These are phyloP conservation scores for Spialia ferax DNA, from an alignment of 2,888 invertebrate species.

Conservation along the genomic window DNA sequence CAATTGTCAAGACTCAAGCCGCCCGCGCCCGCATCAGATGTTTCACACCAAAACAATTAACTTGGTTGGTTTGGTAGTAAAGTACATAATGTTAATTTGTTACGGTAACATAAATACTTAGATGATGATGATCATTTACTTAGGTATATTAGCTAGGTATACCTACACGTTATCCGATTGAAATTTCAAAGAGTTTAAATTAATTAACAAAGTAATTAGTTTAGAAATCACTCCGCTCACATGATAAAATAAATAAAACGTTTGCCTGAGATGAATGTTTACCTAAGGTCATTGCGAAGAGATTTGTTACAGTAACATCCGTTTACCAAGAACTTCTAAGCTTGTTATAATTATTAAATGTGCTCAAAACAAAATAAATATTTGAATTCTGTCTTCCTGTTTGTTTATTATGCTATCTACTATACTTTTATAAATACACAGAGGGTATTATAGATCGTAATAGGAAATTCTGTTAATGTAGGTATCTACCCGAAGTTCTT, in stretches of 20 bases:
- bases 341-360: not conserved
- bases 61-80: too few relatives aligned
- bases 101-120: too few relatives aligned
- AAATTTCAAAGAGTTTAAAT: not conserved
- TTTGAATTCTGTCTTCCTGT: not conserved
- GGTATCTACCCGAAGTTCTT: too few relatives aligned
- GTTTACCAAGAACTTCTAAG: not conserved
- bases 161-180: not conserved
- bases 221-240: not conserved
- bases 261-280: not conserved
- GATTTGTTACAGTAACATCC: conserved; percentile 4
- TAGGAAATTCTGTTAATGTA: not conserved
- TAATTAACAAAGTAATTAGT: not conserved
- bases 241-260: not conserved
- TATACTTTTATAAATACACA: not conserved
- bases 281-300: not conserved
- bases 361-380: not conserved
- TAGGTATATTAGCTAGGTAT: too few relatives aligned
- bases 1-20: too few relatives aligned
- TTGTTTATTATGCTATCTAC: not conserved
- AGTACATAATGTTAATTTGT: too few relatives aligned
- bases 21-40: too few relatives aligned
- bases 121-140: too few relatives aligned
- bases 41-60: too few relatives aligned
- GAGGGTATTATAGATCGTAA: not conserved